Percentiles rank a stretch among this genome's conserved stretches.
Conservation (phyloP, 2,888 invertebrate species). For the Chirona hameri region DNA sequence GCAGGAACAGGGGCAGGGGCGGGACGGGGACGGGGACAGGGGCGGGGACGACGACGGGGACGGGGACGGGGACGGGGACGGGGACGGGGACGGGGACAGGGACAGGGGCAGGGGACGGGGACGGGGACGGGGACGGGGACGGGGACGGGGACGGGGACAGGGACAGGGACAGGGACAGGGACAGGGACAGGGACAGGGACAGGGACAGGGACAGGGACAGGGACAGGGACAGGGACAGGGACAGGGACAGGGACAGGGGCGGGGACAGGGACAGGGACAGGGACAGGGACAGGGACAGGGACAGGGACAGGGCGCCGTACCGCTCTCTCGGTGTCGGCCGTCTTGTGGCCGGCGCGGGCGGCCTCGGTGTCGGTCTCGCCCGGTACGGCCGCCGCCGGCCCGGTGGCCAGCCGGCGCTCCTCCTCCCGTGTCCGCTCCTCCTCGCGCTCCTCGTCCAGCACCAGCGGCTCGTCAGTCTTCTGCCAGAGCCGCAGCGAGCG, state of each 20-base stretch:
- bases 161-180: too few species aligned
- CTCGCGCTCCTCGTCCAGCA: slow-evolving; percentile 88
- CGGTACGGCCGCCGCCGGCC: slow-evolving; percentile 41
- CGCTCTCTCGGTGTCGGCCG: slow-evolving; percentile 78
- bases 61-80: not conserved
- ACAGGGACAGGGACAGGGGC: too few species aligned
- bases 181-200: not conserved
- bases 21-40: not conserved
- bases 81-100: too few species aligned
- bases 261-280: not conserved
- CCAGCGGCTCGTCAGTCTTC: slow-evolving; percentile 79
- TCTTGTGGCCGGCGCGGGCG: slow-evolving; percentile 80
- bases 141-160: too few species aligned
- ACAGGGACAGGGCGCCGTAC: slow-evolving; percentile 54
- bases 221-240: too few species aligned
- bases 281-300: not conserved
- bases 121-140: not conserved
- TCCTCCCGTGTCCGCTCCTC: slow-evolving; percentile 69
- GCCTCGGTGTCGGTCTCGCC: slow-evolving; percentile 63
- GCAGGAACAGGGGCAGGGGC: not conserved
- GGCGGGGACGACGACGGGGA: too few species aligned
- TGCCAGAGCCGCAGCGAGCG: slow-evolving; percentile 79
- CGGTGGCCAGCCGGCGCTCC: slow-evolving; percentile 47
- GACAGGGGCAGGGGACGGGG: too few species aligned
- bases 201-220: too few species aligned